phyloP scores from a whole-genome alignment of 2,888 invertebrate species.

The Drosophila histrio region DNA sequence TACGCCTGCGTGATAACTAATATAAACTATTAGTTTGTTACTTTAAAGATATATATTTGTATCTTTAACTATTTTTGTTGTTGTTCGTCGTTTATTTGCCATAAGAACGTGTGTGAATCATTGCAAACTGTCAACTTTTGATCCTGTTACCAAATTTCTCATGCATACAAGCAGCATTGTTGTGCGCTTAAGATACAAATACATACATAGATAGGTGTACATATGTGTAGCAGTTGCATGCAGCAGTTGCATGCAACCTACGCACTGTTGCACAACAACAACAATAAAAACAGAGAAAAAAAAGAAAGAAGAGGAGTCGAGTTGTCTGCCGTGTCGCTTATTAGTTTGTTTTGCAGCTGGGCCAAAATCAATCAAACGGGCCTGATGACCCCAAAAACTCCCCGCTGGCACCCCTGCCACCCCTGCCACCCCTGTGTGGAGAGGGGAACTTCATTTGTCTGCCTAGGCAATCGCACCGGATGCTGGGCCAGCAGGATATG shows the following conservation, averaged over 20 bases:
- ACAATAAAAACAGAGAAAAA: constrained; percentile 39
- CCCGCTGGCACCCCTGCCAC: constrained; percentile 40
- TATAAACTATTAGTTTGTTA: too few relatives aligned
- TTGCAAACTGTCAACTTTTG: constrained; percentile 54
- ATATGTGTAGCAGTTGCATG: constrained; percentile 12
- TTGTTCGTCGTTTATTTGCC: background rate
- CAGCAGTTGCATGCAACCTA: constrained; percentile 55
- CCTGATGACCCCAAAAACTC: constrained; percentile 49
- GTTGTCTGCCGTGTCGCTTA: constrained; percentile 47
- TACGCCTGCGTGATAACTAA: too few relatives aligned
- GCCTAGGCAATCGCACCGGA: constrained; percentile 46
- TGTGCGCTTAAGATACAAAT: constrained; percentile 57
- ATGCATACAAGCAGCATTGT: constrained; percentile 68
- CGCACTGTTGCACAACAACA: constrained; percentile 72
- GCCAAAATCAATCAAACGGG: constrained; percentile 67
- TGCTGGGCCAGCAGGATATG: constrained; percentile 67
- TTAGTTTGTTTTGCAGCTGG: constrained; percentile 71
- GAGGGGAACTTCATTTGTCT: constrained; percentile 47
- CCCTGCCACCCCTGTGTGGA: constrained; percentile 17
- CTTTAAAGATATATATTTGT: too few relatives aligned
- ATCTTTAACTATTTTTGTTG: background rate
- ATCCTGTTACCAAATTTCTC: constrained; percentile 59
- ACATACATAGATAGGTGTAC: background rate
- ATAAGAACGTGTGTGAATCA: constrained; percentile 59
- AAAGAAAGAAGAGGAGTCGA: background rate